Evolutionary conservation across 2,113 vertebrate species (phyloP), one percentile per base, ranked within the genome.

Genomic region (Malurus melanocephalus): DNA sequence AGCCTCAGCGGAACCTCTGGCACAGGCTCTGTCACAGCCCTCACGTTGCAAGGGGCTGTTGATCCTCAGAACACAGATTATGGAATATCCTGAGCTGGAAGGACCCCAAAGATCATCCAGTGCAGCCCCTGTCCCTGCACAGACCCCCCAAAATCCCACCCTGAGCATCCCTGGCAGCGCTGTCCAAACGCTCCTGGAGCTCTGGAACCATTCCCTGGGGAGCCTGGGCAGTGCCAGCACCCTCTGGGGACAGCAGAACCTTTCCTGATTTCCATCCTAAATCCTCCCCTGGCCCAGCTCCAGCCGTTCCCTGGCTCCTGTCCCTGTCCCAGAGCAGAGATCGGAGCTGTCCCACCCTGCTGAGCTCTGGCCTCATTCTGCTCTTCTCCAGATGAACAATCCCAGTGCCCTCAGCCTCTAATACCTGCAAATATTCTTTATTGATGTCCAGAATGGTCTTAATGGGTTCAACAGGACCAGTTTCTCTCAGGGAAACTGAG

Each of bases 81-180:
- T 40, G 46, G 53, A 52, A 33, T 60, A 24, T 40, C 7, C 45
- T 40, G 60, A 40, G n/a, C 24, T 2, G 4, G 38, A 33, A 23
- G 23, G 10, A 20, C 19, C 38, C 22, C 8, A 10, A 2, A 15
- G 73, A 33, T 11, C 20, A 42, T 0, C 4, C 5, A 86, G 13
- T 0, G 1, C 56, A 14, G 2, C 17, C 0, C 56, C 57, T 18
- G 30, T 1, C 30, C 33, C 74, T 64, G 49, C 14, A 0, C 33
- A 64, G 42, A 14, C 24, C 1, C 48, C 46, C 24, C 42, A 86
- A 8, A 59, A 23, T 0, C 42, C 33, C 49, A 42, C 7, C 10
- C 57, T 64, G 49, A 1, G 3, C 56, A 71, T 4, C 55, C 40
- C 65, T 49, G 20, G 28, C 6, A 67, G 45, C 1, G 6, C 4